phyloP scores from a whole-genome alignment of 2,797 vertebrate genomes.

The Trachops cirrhosus region DNA sequence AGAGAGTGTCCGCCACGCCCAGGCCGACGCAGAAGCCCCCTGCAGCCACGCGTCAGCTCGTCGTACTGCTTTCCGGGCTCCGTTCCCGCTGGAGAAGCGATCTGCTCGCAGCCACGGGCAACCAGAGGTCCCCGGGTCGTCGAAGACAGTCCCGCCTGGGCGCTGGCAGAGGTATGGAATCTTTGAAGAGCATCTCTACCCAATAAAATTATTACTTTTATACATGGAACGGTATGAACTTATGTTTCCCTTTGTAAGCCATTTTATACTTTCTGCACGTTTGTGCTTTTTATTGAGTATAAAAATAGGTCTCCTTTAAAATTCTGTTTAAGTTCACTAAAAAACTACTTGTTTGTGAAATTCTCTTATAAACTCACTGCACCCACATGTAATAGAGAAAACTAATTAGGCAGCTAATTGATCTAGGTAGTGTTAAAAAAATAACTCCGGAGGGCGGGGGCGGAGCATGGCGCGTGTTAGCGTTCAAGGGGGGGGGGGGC shows the following conservation, averaged over 20 bases:
- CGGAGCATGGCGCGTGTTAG: slow-evolving; percentile 15
- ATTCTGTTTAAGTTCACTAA: slow-evolving; percentile 88
- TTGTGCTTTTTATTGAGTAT: slow-evolving; percentile 89
- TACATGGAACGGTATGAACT: slow-evolving; percentile 84
- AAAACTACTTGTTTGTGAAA: slow-evolving; percentile 90
- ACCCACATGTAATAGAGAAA: slow-evolving; percentile 85
- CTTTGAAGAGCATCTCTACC: slow-evolving; percentile 83
- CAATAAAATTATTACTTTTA: slow-evolving; percentile 85
- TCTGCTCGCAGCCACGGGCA: slow-evolving; percentile 80
- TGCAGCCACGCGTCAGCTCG: slow-evolving; percentile 78
- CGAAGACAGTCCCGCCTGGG: slow-evolving; percentile 82
- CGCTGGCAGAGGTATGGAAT: slow-evolving; percentile 83
- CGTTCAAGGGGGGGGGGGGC: not conserved
- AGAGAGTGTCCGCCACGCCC: slow-evolving; percentile 80
- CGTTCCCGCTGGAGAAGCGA: slow-evolving; percentile 78
- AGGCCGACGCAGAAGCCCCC: slow-evolving; percentile 74
- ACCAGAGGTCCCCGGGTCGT: slow-evolving; percentile 76
- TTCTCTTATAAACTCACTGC: slow-evolving; percentile 89
- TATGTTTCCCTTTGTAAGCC: slow-evolving; percentile 86
- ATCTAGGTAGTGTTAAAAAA: slow-evolving; percentile 86
- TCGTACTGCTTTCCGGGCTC: slow-evolving; percentile 80
- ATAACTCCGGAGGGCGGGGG: slow-evolving; percentile 48
- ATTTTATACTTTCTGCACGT: slow-evolving; percentile 87
- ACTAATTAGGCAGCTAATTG: slow-evolving; percentile 86
- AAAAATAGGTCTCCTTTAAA: slow-evolving; percentile 89